phyloP scores from a whole-genome alignment of 2,888 invertebrate species.

The Ophion slaviceki region DNA sequence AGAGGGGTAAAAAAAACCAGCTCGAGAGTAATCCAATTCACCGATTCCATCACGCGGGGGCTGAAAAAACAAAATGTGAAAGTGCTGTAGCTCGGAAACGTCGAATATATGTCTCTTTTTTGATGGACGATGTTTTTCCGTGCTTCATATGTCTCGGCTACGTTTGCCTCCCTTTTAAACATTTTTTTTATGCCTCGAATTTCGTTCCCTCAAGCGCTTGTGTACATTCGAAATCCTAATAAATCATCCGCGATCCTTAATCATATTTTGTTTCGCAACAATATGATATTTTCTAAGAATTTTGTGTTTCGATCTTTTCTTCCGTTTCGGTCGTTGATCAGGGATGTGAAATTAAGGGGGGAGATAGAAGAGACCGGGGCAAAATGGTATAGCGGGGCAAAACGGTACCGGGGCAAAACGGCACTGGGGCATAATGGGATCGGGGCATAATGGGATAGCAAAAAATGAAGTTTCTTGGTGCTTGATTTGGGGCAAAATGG shows the following conservation, averaged over 20 bases:
- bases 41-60: constrained; percentile 52
- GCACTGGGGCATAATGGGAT: too few species aligned
- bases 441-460: too few species aligned
- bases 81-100: constrained; percentile 5
- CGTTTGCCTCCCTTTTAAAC: background rate
- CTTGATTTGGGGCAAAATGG: too few species aligned
- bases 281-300: background rate
- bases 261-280: background rate
- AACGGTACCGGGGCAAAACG: too few species aligned
- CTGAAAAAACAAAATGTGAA: constrained; percentile 15
- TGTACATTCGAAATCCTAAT: background rate
- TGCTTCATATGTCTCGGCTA: background rate
- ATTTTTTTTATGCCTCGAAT: background rate
- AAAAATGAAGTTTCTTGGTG: too few species aligned
- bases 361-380: too few species aligned
- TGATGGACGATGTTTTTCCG: constrained; percentile 26
- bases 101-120: constrained; percentile 7
- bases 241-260: background rate
- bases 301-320: background rate
- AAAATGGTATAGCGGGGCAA: too few species aligned
- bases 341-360: too few species aligned
- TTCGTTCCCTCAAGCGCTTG: background rate
- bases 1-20: constrained; percentile 30
- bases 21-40: constrained; percentile 57
- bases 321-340: background rate